Evolutionary conservation across 2,113 vertebrate genomes (phyloP).

Genomic region (Gobiocypris rarus): DNA sequence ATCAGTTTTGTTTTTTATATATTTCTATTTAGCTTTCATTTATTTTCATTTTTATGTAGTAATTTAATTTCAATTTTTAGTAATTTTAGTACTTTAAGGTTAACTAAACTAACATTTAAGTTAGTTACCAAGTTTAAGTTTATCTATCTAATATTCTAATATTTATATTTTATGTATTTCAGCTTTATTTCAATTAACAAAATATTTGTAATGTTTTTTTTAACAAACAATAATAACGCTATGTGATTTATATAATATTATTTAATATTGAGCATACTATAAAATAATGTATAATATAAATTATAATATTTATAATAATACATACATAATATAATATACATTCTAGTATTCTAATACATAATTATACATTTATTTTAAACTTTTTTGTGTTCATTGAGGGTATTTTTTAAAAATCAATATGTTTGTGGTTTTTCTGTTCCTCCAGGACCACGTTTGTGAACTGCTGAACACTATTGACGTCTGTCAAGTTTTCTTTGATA

Average conservation of each 20-base stretch:
- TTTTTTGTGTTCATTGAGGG: not conserved
- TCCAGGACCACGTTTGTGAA: constrained; percentile 96
- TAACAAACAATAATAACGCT: too few relatives aligned
- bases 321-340: not conserved
- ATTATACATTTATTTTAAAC: not conserved
- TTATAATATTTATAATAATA: not conserved
- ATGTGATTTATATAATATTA: not conserved
- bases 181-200: not conserved
- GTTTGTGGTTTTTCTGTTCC: not conserved
- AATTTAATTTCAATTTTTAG: not conserved
- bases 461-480: constrained; percentile 97
- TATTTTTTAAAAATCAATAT: not conserved
- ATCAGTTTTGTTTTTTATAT: not conserved
- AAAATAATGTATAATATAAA: not conserved
- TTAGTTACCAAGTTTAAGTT: not conserved
- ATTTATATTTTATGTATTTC: not conserved
- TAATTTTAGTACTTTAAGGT: not conserved
- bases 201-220: too few relatives aligned
- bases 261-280: not conserved
- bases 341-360: not conserved
- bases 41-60: not conserved
- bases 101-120: not conserved
- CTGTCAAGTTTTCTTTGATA: constrained; percentile 99
- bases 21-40: not conserved
- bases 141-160: not conserved